Conservation (phyloP, 2,113 vertebrate genomes). For the Alexandromys fortis region DNA sequence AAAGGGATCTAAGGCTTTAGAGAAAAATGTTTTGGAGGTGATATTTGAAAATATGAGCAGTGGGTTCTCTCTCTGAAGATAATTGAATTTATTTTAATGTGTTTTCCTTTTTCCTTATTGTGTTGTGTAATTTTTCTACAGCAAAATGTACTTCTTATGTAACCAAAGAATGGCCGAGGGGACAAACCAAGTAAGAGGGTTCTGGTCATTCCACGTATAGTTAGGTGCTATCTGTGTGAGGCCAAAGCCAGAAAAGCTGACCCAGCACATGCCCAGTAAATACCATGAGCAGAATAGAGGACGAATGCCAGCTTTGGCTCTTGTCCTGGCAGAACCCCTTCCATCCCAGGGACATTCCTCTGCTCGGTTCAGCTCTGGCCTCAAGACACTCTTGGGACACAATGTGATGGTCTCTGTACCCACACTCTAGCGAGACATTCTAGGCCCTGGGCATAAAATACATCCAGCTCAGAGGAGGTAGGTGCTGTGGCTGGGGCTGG, state of each 20-base stretch:
- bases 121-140: constrained; percentile 55
- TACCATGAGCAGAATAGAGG: neutral
- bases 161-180: constrained; percentile 51
- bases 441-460: neutral
- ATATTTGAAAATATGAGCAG: constrained; percentile 55
- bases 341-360: neutral
- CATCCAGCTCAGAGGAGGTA: neutral
- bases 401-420: neutral
- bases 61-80: constrained; percentile 48
- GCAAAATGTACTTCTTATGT: constrained; percentile 49
- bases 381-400: neutral
- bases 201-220: neutral
- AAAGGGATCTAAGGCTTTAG: constrained; percentile 53
- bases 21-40: constrained; percentile 42
- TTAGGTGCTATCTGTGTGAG: constrained; percentile 28
- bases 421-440: neutral
- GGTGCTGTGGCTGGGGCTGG: neutral
- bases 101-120: constrained; percentile 46
- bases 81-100: constrained; percentile 56
- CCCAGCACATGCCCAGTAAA: neutral
- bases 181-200: neutral
- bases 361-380: constrained; percentile 4
- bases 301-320: neutral
- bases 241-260: neutral
- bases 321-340: neutral